Conservation (phyloP, 2,888 invertebrate genomes). For the Lithosia quadra region DNA sequence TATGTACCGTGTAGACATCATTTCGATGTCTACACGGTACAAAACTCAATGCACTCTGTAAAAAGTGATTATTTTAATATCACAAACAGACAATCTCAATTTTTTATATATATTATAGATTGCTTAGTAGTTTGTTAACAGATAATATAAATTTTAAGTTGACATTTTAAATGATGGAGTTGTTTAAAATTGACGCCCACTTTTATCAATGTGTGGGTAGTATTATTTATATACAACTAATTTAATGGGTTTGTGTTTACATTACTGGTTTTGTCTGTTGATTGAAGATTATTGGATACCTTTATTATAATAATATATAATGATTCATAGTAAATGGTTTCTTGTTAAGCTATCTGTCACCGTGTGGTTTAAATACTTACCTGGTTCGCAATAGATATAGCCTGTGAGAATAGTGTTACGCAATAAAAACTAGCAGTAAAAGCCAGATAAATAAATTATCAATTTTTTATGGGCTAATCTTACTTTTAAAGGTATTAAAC, state of each 20-base stretch:
- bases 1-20: too few species aligned
- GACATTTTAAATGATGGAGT: conserved; percentile 19
- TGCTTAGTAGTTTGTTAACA: conserved; percentile 6
- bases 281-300: conserved; percentile 6
- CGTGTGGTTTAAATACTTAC: background rate
- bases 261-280: conserved; percentile 2
- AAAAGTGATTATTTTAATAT: too few species aligned
- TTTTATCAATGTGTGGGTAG: conserved; percentile 7
- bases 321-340: conserved; percentile 1
- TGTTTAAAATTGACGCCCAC: conserved; percentile 20
- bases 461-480: too few species aligned
- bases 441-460: background rate
- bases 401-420: background rate
- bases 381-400: background rate
- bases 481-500: too few species aligned
- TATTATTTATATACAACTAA: conserved; percentile 1
- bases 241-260: background rate
- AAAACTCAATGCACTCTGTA: too few species aligned
- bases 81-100: too few species aligned
- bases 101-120: too few species aligned
- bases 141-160: conserved; percentile 13
- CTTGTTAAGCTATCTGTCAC: background rate
- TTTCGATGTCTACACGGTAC: too few species aligned
- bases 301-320: conserved; percentile 1
- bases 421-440: background rate